Base-by-base conservation (phyloP, 2,113 vertebrate species). In the Larimichthys crocea region DNA sequence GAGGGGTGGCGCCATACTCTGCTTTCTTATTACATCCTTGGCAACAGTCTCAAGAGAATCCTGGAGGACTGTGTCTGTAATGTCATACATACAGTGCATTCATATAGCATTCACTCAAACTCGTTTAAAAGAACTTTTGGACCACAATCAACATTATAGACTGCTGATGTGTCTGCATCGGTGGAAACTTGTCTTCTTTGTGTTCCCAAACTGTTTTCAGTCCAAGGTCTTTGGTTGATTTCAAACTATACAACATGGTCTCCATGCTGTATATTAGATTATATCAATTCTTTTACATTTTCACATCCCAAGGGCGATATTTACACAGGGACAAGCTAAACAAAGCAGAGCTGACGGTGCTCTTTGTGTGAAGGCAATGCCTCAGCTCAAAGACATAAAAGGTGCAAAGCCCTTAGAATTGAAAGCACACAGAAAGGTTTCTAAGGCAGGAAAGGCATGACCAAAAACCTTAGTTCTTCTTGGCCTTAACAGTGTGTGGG, bases 351-450 rank as follows among this genome's bases (percentile, higher is more conserved):
- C 24, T 71, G 42, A 64, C 49, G 65, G 16, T 64, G 46, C 10
- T 35, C 42, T 66, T 60, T 66, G 67, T 52, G 49, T 20, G 15
- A 60, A 22, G 24, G 46, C 26, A 60, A n/a, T 24, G 52, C 17
- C 44, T 76, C 59, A 10, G 12, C 62, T 77, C 4, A 35, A 73
- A 78, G 19, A 60, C 62, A 48, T 14, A 26, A 63, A 63, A 53
- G 35, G 46, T 66, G 53, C 72, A 20, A 60, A 55, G 20, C 9
- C 48, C 2, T 67, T 19, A n/a, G 60, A 77, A 42, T 14, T 10
- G 10, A 53, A 17, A 50, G 35, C 49, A 56, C 49, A 56, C 48
- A 67, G 19, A 40, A 59, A 59, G 26, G 29, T 69, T 74, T 50
- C 20, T 29, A 44, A 64, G 44, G 44, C 29, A 57, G 50, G 2